These are phyloP conservation scores for Lithosia quadra DNA, from an alignment of 2,888 invertebrate genomes.

Conservation along the genomic window DNA sequence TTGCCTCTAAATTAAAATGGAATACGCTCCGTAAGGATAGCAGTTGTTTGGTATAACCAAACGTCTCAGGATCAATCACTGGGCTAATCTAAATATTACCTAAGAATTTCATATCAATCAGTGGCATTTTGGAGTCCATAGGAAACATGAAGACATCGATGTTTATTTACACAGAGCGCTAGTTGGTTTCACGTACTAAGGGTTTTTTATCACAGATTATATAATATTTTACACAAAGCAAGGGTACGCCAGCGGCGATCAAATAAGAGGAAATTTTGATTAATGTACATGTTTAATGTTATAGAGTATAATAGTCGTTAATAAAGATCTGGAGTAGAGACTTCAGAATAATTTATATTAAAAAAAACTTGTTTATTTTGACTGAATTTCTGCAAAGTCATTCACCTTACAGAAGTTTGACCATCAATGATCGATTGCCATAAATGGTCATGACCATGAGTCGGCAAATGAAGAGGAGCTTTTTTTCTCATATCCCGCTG, in stretches of 20 bases:
- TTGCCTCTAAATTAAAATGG: neutral
- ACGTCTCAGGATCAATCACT: neutral
- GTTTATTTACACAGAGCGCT: too few species aligned
- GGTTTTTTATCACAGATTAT: too few species aligned
- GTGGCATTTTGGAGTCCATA: neutral
- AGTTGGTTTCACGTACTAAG: too few species aligned
- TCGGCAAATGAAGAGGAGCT: neutral
- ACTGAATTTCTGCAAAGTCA: neutral
- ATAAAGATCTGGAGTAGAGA: too few species aligned
- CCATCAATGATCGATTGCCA: neutral
- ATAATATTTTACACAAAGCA: too few species aligned
- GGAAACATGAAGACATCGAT: too few species aligned
- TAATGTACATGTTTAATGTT: too few species aligned
- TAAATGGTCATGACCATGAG: too few species aligned
- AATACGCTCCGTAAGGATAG: neutral
- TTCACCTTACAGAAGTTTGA: neutral
- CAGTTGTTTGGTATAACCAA: neutral
- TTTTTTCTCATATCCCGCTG: neutral
- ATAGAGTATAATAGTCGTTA: too few species aligned
- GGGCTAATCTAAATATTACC: neutral
- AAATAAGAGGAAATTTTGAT: too few species aligned
- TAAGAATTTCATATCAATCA: neutral
- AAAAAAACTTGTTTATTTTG: neutral
- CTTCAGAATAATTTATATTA: too few species aligned
- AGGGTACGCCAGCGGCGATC: too few species aligned